phyloP scores from a whole-genome alignment of 1,140 invertebrate species.

The Nomia melanderi region DNA sequence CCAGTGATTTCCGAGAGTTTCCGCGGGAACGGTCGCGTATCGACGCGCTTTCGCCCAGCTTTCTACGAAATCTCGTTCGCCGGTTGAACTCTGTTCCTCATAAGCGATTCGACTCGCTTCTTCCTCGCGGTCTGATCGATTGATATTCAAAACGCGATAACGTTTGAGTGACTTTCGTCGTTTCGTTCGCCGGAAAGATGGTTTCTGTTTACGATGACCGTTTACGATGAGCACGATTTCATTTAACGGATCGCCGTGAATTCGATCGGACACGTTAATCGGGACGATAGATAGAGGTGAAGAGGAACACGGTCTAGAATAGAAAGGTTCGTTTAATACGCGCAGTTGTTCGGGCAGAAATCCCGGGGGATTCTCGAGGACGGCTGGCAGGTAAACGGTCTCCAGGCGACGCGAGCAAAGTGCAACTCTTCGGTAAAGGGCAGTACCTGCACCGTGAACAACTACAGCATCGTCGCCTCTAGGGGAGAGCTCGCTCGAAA shows the following conservation, averaged over 20 bases:
- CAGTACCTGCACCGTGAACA: slow-evolving; percentile 56
- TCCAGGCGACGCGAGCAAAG: slow-evolving; percentile 31
- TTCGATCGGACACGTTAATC: too few relatives aligned
- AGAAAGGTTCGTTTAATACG: not conserved
- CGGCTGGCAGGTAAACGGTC: slow-evolving; percentile 53
- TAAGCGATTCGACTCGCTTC: not conserved
- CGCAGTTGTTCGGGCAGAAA: slow-evolving; percentile 54
- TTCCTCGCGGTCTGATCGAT: too few relatives aligned
- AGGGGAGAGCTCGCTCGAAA: slow-evolving; percentile 73
- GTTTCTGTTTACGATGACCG: too few relatives aligned
- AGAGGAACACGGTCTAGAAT: not conserved
- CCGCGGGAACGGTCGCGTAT: slow-evolving; percentile 25
- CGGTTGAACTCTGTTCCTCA: not conserved
- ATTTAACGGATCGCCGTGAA: too few relatives aligned
- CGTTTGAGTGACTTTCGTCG: too few relatives aligned
- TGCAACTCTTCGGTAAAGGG: slow-evolving; percentile 28
- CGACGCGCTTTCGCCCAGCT: not conserved
- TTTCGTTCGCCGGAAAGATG: too few relatives aligned
- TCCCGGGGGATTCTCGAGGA: slow-evolving; percentile 62
- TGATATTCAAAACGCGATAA: too few relatives aligned
- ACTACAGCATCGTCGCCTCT: slow-evolving; percentile 72
- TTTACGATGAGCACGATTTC: too few relatives aligned
- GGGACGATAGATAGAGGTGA: too few relatives aligned
- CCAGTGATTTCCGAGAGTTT: slow-evolving; percentile 34
- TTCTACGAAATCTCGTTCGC: not conserved